Base-by-base conservation (phyloP, 2,797 vertebrate species). In the Champsocephalus gunnari region DNA sequence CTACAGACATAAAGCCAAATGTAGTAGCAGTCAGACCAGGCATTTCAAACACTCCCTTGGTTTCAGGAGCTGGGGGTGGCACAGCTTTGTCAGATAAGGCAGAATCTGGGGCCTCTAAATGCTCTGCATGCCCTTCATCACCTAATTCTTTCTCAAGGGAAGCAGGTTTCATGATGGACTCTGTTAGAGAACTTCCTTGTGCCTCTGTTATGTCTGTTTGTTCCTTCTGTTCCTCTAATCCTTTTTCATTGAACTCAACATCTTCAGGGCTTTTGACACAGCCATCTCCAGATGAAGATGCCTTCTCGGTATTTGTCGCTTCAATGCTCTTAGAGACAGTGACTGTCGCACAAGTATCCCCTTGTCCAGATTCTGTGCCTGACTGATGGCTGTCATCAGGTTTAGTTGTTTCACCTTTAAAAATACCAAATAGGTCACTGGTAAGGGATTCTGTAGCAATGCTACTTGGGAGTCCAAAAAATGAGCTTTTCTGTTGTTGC, bases 351-450 rank as follows among this genome's bases (percentile, higher is more conserved):
- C 70, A 38, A 51, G 55, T 12, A 51, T 84, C 65, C 11, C 1
- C 38, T 69, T 75, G 71, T 54, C 10, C 19, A 74, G 72, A 53
- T 7, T 84, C 75, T 70, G 73, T 53, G 14, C 3, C 73, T 59
- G 84, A 41, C 12, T 82, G 82, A 67, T 77, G 73, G 55, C 70
- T 73, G 67, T 93, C 91, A 51, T 90, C 88, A 61, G 90, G 45
- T 88, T 93, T 93, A 34, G 87, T 63, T 16, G 88, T 28, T 48
- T 95, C 94, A 1, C 95, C 92, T 92, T 95, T 97, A 80, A 98
- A 98, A 47, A 98, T 94, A 74, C 96, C 94, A 66, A 99, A 96
- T 24, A 98, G 82, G 50, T 99, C 97, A 79, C 70, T 92, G 45
- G 95, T 96, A 47, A 97, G 83, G n/a, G 95, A 84, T 63, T 96